Evolutionary conservation across 2,888 invertebrate genomes (phyloP).

Genomic region (Syrista parreyssii): DNA sequence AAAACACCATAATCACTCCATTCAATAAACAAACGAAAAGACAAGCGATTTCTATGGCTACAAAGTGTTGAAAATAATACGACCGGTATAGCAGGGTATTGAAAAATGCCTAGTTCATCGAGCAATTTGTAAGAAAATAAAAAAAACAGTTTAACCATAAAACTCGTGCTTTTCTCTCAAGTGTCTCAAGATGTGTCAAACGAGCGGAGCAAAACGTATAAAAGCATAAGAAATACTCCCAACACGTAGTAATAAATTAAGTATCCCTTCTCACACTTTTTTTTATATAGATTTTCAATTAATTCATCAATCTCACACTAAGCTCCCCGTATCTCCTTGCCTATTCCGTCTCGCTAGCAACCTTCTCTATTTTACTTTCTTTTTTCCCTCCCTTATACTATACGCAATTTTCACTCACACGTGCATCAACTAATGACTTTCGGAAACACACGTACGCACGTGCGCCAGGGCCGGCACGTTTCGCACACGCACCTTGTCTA

Average conservation of each 20-base stretch:
- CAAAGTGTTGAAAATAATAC: not conserved
- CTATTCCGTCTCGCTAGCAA: not conserved
- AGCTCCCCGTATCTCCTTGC: not conserved
- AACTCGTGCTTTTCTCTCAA: not conserved
- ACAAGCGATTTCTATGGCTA: not conserved
- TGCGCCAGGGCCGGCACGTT: slow-evolving; percentile 7
- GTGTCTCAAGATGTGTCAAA: not conserved
- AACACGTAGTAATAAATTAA: not conserved
- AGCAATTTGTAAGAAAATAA: not conserved
- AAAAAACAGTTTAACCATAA: not conserved
- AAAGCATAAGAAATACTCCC: not conserved
- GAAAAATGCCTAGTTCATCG: not conserved
- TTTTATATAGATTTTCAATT: not conserved
- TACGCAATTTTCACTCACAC: slow-evolving; percentile 32
- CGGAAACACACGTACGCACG: slow-evolving; percentile 20
- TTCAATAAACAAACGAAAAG: not conserved
- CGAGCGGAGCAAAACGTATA: not conserved
- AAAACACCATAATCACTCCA: not conserved
- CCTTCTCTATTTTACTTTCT: not conserved
- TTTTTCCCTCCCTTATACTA: not conserved
- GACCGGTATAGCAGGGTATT: not conserved
- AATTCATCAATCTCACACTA: not conserved
- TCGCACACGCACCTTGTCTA: slow-evolving; percentile 7
- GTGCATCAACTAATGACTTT: slow-evolving; percentile 14
- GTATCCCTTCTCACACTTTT: not conserved